Conservation (phyloP, 2,888 invertebrate genomes). For the Caenorhabditis virilis region DNA sequence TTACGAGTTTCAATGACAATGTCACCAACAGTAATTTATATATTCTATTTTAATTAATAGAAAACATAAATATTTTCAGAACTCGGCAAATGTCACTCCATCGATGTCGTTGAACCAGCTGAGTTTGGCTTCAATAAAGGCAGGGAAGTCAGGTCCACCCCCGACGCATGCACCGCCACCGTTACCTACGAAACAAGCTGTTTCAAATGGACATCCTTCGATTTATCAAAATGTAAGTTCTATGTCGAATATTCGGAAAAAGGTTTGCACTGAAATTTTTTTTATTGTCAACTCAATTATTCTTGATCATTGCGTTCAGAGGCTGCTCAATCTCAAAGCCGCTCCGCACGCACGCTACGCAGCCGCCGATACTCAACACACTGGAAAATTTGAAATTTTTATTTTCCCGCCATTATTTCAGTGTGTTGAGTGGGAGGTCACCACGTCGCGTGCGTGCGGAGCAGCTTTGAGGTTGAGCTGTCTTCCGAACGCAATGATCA, state of each 20-base stretch:
- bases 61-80: slow-evolving; percentile 1
- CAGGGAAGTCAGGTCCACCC: slow-evolving; percentile 32
- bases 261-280: too few species aligned
- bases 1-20: slow-evolving; percentile 44
- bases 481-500: too few species aligned
- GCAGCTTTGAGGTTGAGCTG: too few species aligned
- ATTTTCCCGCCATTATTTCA: too few species aligned
- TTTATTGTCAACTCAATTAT: too few species aligned
- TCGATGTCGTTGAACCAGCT: slow-evolving; percentile 9
- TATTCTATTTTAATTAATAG: not conserved
- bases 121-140: not conserved
- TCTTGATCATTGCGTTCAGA: too few species aligned
- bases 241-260: not conserved
- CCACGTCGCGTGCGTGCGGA: too few species aligned
- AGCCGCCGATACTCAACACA: too few species aligned
- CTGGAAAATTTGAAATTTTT: too few species aligned
- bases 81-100: not conserved
- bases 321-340: too few species aligned
- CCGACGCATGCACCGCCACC: slow-evolving; percentile 39
- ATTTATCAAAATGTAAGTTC: slow-evolving; percentile 27
- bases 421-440: too few species aligned
- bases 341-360: too few species aligned
- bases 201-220: slow-evolving; percentile 34
- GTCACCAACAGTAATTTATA: slow-evolving; percentile 19
- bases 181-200: slow-evolving; percentile 26